Percentiles rank a stretch among this genome's conserved stretches.
phyloP scores from a whole-genome alignment of 2,113 vertebrate species.

The Ancistrus triradiatus region DNA sequence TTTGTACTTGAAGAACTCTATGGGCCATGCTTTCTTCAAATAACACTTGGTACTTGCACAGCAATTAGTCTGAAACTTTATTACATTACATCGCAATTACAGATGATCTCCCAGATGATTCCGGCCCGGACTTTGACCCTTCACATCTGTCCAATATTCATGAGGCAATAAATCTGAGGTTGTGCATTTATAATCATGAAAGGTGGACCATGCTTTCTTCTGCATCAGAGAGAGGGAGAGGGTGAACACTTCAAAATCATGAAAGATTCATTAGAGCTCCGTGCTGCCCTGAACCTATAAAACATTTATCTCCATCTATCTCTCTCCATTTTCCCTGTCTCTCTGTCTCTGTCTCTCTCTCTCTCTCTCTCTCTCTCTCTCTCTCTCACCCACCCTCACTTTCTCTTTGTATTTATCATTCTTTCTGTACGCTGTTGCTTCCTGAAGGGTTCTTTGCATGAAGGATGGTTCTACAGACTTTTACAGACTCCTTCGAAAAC shows the following conservation, averaged over 20 bases:
- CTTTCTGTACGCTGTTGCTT: no score
- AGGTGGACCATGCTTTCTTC: background rate
- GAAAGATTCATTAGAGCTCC: constrained; percentile 10
- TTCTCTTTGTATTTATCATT: no score
- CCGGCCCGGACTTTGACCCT: background rate
- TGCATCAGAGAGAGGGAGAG: background rate
- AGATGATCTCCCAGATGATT: no score
- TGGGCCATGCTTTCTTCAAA: no score
- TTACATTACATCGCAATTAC: no score
- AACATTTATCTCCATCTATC: constrained; percentile 15
- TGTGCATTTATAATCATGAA: background rate
- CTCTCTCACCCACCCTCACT: background rate
- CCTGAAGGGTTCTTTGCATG: no score
- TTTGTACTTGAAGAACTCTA: no score
- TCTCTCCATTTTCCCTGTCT: background rate
- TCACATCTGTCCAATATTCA: background rate
- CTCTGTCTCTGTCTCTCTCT: background rate
- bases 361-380: background rate
- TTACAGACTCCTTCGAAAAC: no score
- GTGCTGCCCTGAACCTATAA: background rate
- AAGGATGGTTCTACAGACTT: no score
- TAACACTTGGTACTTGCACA: no score
- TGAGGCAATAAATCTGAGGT: background rate
- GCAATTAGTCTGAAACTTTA: no score
- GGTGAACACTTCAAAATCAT: constrained; percentile 3